phyloP scores from a whole-genome alignment of 2,888 invertebrate genomes.

The Nomada fabriciana region DNA sequence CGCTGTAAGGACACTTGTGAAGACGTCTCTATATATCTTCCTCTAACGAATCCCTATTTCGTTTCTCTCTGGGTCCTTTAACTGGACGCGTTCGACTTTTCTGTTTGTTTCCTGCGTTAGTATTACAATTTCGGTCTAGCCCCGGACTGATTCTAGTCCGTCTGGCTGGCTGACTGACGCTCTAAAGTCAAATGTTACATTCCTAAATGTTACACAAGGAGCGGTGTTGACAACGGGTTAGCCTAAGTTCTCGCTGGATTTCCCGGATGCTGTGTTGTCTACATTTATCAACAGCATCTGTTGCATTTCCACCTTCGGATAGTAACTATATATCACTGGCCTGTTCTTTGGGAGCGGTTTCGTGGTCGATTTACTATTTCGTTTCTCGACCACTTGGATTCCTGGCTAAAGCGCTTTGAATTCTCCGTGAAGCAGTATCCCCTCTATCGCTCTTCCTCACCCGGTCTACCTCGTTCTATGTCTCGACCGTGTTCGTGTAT shows the following conservation, averaged over 20 bases:
- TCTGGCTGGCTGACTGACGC: not conserved
- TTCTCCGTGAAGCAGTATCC: not conserved
- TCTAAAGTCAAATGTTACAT: constrained; percentile 50
- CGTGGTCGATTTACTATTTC: constrained; percentile 31
- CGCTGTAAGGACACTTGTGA: constrained; percentile 66
- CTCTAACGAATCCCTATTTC: constrained; percentile 27
- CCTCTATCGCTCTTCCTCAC: not conserved
- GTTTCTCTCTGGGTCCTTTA: not conserved
- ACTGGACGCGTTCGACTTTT: not conserved
- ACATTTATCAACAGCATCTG: constrained; percentile 39
- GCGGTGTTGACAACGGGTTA: not conserved
- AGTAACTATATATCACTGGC: constrained; percentile 56
- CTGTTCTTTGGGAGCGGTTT: constrained; percentile 60
- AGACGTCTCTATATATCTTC: constrained; percentile 40
- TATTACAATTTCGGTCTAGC: not conserved
- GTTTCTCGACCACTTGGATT: constrained; percentile 26
- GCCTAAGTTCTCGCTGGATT: constrained; percentile 28
- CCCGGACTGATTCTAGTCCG: not conserved
- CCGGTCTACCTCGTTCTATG: not conserved
- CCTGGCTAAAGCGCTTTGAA: constrained; percentile 12
- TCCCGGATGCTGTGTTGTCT: constrained; percentile 9
- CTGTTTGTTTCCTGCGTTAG: not conserved
- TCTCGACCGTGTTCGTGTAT: not conserved
- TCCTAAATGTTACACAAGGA: constrained; percentile 31
- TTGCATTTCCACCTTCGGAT: constrained; percentile 51